phyloP scores from a whole-genome alignment of 2,797 vertebrate genomes.

The Gorsachius magnificus region DNA sequence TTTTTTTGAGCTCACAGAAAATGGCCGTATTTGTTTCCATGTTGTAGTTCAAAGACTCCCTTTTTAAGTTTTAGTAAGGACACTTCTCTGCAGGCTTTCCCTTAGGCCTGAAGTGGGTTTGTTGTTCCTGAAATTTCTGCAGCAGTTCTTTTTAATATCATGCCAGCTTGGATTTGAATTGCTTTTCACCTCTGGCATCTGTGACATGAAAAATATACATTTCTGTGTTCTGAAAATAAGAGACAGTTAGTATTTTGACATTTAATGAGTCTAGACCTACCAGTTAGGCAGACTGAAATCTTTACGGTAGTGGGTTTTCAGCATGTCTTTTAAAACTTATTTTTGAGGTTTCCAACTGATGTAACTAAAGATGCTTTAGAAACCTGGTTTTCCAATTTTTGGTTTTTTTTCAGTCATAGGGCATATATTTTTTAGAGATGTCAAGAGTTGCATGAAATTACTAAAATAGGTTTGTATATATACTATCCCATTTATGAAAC shows the following conservation, averaged over 20 bases:
- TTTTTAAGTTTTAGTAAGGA: conserved; percentile 59
- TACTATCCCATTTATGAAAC: not conserved
- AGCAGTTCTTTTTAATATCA: conserved; percentile 66
- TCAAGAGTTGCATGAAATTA: not conserved
- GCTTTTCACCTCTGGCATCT: conserved; percentile 56
- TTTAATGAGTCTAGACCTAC: conserved; percentile 45
- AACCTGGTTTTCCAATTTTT: not conserved
- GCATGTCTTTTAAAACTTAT: not conserved
- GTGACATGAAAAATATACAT: conserved; percentile 68
- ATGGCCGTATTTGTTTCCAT: conserved; percentile 44
- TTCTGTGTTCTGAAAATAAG: conserved; percentile 52
- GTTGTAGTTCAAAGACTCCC: conserved; percentile 56
- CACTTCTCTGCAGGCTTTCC: conserved; percentile 63
- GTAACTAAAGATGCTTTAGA: conserved; percentile 14
- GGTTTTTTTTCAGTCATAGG: not conserved
- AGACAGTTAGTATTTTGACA: conserved; percentile 55
- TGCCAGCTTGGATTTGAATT: conserved; percentile 62
- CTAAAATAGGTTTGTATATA: not conserved
- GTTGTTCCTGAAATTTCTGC: conserved; percentile 63
- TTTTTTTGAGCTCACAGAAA: conserved; percentile 13
- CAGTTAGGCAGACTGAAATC: not conserved
- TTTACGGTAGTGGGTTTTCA: not conserved
- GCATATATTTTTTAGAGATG: not conserved
- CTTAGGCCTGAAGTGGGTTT: conserved; percentile 53
- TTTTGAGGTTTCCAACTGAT: not conserved